Conservation (phyloP, 1,140 invertebrate species). For the Sarcophaga peregrina region DNA sequence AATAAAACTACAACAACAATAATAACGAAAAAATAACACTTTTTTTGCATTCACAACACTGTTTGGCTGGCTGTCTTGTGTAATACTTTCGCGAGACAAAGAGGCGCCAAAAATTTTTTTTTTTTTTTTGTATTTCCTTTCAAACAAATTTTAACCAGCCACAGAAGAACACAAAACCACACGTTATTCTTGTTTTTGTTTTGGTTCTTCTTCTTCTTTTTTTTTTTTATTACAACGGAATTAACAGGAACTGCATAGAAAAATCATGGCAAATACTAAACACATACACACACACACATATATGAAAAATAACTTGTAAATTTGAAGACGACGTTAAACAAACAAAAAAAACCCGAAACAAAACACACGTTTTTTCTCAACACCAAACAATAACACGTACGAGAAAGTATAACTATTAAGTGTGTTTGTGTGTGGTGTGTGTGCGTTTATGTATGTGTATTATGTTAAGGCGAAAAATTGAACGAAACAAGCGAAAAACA, state of each 20-base stretch:
- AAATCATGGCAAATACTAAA: not conserved
- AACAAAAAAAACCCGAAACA: too few species aligned
- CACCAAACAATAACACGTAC: too few species aligned
- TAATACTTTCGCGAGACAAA: slow-evolving; percentile 19
- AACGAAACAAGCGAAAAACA: not conserved
- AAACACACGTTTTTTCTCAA: too few species aligned
- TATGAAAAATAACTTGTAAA: not conserved
- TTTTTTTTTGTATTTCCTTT: not conserved
- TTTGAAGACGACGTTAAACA: not conserved
- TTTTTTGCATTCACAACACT: not conserved
- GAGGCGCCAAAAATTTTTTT: slow-evolving; percentile 24
- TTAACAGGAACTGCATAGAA: not conserved
- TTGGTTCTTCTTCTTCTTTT: too few species aligned
- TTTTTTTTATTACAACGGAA: not conserved
- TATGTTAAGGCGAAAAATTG: too few species aligned
- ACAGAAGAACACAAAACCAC: slow-evolving; percentile 20
- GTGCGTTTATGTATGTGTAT: too few species aligned
- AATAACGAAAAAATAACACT: not conserved
- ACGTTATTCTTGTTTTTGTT: not conserved
- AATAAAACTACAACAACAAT: not conserved
- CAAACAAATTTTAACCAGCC: not conserved
- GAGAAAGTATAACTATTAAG: too few species aligned
- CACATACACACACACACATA: not conserved
- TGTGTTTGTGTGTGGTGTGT: too few species aligned
- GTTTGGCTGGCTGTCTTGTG: slow-evolving; percentile 11